Percentiles rank a stretch among this genome's conserved stretches.
These are phyloP conservation scores for Donacobius atricapilla DNA, from an alignment of 2,113 vertebrate species.

Conservation along the genomic window DNA sequence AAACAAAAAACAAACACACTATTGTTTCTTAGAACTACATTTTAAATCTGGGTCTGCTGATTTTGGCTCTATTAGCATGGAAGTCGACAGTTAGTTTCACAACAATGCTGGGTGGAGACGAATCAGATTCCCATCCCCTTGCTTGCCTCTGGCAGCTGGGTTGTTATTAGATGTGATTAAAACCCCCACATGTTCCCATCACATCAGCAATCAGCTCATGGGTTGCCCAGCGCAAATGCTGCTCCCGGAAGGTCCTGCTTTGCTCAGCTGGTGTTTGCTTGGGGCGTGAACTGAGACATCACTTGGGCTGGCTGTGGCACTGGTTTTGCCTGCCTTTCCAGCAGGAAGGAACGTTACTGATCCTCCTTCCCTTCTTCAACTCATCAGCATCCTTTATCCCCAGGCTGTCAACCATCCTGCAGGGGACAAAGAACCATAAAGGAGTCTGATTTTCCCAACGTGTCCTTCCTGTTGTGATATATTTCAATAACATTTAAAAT, in stretches of 20 bases:
- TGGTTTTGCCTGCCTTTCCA: not conserved
- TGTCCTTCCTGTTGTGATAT: not conserved
- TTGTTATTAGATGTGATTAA: not conserved
- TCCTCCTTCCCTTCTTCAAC: fast-evolving
- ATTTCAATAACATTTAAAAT: not conserved
- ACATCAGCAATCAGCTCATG: fast-evolving
- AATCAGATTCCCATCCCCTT: not conserved
- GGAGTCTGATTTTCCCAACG: not conserved
- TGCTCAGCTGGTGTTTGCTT: not conserved
- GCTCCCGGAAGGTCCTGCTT: not conserved
- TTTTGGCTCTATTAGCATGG: not conserved
- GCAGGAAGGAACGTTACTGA: fast-evolving
- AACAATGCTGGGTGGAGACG: not conserved
- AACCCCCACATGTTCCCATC: not conserved
- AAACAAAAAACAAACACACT: not conserved
- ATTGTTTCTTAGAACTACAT: not conserved
- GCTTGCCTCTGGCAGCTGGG: not conserved
- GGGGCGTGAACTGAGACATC: not conserved
- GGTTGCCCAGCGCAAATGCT: not conserved
- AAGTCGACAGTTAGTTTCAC: not conserved
- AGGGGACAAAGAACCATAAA: not conserved
- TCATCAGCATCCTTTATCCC: not conserved
- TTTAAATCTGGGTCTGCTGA: not conserved
- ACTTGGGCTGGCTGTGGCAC: not conserved
- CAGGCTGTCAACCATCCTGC: not conserved